Evolutionary conservation across 1,140 invertebrate species (phyloP), one percentile per base, ranked within the genome.

Genomic region (Portunus trituberculatus): DNA sequence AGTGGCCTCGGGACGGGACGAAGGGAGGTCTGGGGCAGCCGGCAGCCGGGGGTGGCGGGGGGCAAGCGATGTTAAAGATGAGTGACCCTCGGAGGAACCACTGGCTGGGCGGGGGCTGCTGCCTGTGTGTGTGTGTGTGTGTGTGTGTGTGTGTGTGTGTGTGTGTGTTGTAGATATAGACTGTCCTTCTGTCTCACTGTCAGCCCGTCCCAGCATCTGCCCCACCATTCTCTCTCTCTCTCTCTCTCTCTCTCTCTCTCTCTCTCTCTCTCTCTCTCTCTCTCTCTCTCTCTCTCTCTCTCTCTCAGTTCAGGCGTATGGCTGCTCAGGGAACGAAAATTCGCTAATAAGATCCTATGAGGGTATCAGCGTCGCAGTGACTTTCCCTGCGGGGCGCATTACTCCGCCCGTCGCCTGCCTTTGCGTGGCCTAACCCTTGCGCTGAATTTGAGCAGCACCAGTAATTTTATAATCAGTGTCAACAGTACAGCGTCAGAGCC

Each of bases 11-110:
- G 67, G 20, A n/a, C 67, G 67, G 67, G n/a, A n/a, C 67, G 67
- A 76, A 76, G n/a, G 67, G 67, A 76, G 67, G 67, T 76, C 67
- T 76, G 67, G 67, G 67, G 67, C 67, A n/a, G n/a, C 20, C 67
- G 67, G 67, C n/a, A 8, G 67, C 67, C 52, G 52, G 67, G 67
- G 67, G 67, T 76, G 67, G n/a, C n/a, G 16, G 67, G 67, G 67
- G 20, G 20, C 67, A 76, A 76, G 67, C 67, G 67, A 76, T 76
- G 67, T 76, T 76, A 76, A 76, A 76, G 67, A 76, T 76, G 67
- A 76, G 67, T 76, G 20, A 76, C 67, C 67, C 67, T 76, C 67
- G 12, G 67, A 76, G 67, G 67, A 76, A 25, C 67, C 6, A 7
- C 25, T 25, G 67, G 20, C 25, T 25, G 67, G 67, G 20, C 6